A percentile compares a stretch with the other conserved stretches of the same genome.
These are phyloP conservation scores for Drosophila neocordata DNA, from an alignment of 1,140 invertebrate genomes.

Conservation along the genomic window DNA sequence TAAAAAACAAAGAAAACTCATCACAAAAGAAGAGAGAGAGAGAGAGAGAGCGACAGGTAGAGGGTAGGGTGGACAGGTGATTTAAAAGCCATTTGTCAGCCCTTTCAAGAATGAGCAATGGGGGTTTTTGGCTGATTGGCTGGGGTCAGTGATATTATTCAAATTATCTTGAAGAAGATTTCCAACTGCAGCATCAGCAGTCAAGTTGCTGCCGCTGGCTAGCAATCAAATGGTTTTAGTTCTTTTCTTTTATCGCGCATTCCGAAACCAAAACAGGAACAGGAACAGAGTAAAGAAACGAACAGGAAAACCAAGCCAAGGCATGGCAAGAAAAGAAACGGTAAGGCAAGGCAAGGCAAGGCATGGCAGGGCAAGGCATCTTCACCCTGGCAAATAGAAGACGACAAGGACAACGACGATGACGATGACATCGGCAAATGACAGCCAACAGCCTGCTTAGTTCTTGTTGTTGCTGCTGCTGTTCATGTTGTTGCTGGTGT, in stretches of 20 bases:
- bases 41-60: no score
- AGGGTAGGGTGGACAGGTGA: slow-evolving; percentile 49
- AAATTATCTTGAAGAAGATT: slow-evolving; percentile 74
- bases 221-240: slow-evolving; percentile 73
- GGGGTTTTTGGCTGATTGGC: slow-evolving; percentile 61
- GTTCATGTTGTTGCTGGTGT: slow-evolving; percentile 24
- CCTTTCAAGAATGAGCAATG: neutral
- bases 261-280: slow-evolving; percentile 11
- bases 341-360: neutral
- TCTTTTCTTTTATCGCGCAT: slow-evolving; percentile 68
- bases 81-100: slow-evolving; percentile 78
- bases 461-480: slow-evolving; percentile 8
- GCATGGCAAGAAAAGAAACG: neutral
- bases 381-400: neutral
- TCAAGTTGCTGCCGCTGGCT: slow-evolving; percentile 16
- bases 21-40: slow-evolving; percentile 14
- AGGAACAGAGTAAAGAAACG: neutral
- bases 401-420: slow-evolving; percentile 4
- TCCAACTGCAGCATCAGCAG: slow-evolving; percentile 37
- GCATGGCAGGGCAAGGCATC: neutral
- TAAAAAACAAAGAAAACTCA: slow-evolving; percentile 15
- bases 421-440: slow-evolving; percentile 39
- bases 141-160: slow-evolving; percentile 77
- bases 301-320: neutral
- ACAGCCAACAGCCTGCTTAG: slow-evolving; percentile 51